phyloP scores from a whole-genome alignment of 2,888 invertebrate species.

The Xestia xanthographa region DNA sequence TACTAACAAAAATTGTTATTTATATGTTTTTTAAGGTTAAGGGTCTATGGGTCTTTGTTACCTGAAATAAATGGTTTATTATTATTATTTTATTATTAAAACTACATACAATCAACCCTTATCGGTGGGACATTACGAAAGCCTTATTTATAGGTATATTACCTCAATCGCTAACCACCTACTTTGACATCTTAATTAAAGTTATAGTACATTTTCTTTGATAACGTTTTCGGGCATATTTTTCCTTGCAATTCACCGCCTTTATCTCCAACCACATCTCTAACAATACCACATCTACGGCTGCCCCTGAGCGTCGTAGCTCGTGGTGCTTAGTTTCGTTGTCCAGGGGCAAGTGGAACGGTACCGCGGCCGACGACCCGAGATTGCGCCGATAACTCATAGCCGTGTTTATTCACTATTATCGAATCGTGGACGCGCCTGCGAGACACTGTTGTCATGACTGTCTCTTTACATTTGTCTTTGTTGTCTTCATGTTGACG shows the following conservation, averaged over 20 bases:
- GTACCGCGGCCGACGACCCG: slow-evolving; percentile 90
- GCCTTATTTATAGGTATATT: no score
- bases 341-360: slow-evolving; percentile 89
- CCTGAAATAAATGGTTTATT: no score
- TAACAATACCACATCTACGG: slow-evolving; percentile 74
- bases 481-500: slow-evolving; percentile 65
- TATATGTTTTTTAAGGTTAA: no score
- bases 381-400: slow-evolving; percentile 89
- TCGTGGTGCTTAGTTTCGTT: slow-evolving; percentile 80
- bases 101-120: neutral
- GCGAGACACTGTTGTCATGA: slow-evolving; percentile 66
- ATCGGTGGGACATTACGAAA: neutral
- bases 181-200: neutral
- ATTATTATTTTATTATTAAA: neutral
- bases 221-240: neutral
- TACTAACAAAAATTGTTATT: no score
- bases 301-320: slow-evolving; percentile 59
- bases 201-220: neutral
- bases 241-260: neutral
- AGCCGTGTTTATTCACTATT: slow-evolving; percentile 89
- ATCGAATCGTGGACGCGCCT: slow-evolving; percentile 74
- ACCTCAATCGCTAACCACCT: no score
- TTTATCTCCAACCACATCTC: no score
- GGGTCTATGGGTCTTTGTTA: no score
- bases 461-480: slow-evolving; percentile 66